Base-by-base conservation (phyloP, 1,140 invertebrate genomes). In the Hydropsyche tenuis region DNA sequence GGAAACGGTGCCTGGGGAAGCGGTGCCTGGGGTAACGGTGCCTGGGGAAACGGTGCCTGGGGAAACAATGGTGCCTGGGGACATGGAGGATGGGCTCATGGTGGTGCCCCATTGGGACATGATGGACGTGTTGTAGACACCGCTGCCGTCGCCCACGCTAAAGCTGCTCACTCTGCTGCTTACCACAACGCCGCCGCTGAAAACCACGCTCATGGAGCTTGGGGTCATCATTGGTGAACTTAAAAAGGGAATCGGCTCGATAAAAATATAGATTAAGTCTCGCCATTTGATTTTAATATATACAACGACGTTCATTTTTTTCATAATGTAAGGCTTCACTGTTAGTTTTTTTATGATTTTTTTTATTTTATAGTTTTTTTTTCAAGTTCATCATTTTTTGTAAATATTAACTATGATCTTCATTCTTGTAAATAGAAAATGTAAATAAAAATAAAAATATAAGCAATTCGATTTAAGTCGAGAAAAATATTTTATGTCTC, bases 81-180 rank as follows among this genome's bases (percentile, higher is more conserved):
- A 3, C 25, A 65, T 65, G 63, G 84, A 81, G 75, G 81, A 7
- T 73, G 68, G 18, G 69, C 51, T 14, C 70, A 69, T 69, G 75
- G 71, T n/a, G 71, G 51, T 22, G 75, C 72, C 22, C 72, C 62
- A 3, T 42, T 64, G 25, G 62, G 25, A 18, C 68, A 69, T 53
- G 68, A 69, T 46, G 82, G 82, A 1, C 81, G 82, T 74, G 81
- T 83, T 23, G 82, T 81, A 56, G 83, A 84, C 64, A 84, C 83
- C 65, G 82, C 83, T 63, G 83, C 83, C 75, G 83, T 83, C 77
- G 82, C 83, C 0, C 82, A 84, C 74, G 83, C 83, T 60, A 82
- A 82, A 69, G 83, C 82, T 74, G 82, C 82, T 69, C 82, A 84
- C 79, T 79, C 82, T 64, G 83, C 82, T 27, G 83, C 83, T 70